Percentiles rank a stretch among this genome's conserved stretches.
These are phyloP conservation scores for Drosophila subsilvestris DNA, from an alignment of 2,888 invertebrate species.

Conservation along the genomic window DNA sequence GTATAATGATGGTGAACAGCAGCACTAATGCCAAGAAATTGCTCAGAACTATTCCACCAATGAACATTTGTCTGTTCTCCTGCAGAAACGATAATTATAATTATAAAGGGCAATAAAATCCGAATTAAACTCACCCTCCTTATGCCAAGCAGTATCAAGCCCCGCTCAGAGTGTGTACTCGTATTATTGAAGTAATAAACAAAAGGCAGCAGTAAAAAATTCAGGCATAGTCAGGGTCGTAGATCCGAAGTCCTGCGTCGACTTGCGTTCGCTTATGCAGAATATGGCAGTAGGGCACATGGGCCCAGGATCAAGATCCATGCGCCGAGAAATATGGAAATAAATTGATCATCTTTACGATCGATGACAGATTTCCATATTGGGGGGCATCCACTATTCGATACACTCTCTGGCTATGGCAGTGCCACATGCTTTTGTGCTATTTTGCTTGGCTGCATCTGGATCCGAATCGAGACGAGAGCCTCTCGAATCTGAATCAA, in stretches of 20 bases:
- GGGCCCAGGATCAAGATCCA: neutral
- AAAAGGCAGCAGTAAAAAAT: neutral
- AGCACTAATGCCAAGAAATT: too few relatives aligned
- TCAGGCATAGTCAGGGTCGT: neutral
- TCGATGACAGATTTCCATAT: neutral
- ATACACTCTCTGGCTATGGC: conserved; percentile 1
- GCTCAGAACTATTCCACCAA: too few relatives aligned
- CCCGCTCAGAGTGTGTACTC: too few relatives aligned
- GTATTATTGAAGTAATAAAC: neutral
- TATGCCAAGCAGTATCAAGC: too few relatives aligned
- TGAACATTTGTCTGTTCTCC: too few relatives aligned
- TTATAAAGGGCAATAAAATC: too few relatives aligned
- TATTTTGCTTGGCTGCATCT: conserved; percentile 29
- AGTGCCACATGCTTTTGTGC: conserved; percentile 14
- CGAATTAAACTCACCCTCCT: too few relatives aligned
- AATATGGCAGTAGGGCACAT: too few relatives aligned
- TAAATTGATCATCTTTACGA: neutral
- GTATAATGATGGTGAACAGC: too few relatives aligned
- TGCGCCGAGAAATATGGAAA: neutral
- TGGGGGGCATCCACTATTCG: conserved; percentile 3
- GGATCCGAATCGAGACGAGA: conserved; percentile 35
- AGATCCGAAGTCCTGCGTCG: too few relatives aligned
- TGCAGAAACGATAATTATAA: too few relatives aligned
- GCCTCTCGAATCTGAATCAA: conserved; percentile 36
- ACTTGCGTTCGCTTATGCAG: too few relatives aligned